Evolutionary conservation across 1,140 invertebrate species (phyloP), one percentile per base, ranked within the genome.

Genomic region (Drosophila triauraria): DNA sequence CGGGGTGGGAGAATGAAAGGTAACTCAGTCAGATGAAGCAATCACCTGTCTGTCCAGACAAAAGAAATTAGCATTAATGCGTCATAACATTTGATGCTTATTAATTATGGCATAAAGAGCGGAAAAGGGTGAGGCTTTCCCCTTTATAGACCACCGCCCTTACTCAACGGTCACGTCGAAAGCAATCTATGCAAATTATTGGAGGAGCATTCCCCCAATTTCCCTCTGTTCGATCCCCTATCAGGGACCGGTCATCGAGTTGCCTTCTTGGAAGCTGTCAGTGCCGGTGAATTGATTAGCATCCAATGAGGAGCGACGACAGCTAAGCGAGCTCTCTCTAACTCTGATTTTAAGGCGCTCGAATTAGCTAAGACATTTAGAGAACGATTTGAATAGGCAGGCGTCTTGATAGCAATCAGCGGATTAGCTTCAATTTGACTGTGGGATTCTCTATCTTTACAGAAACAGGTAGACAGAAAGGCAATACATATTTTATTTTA

Each of bases 1-100:
- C 32, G 30, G 48, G 30, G 6, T 30, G 27, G 32, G 13, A 12
- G 53, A 48, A 40, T 44, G 58, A 56, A 54, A 53, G 57, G 54
- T 38, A 70, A 38, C n/a, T 23, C 20, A 65, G 47, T 23, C 51
- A 75, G 74, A 81, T 82, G 57, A 79, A 79, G 75, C 82, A 84
- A 82, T 90, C 86, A 91, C 58, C 58, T 50, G 51, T 44, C 53
- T 38, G 51, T 46, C 53, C 67, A 51, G 65, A 71, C 70, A 51
- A 58, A 50, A 57, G 32, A 40, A 85, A 90, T 90, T 90, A 82
- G 60, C 85, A 90, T 85, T 69, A 82, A 85, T 80, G 78, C 71
- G 78, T 85, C 82, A 90, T 82, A 74, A 82, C 75, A 76, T 82
- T 80, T 85, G 75, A 82, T 91, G 81, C 65, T 79, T 75, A 81